phyloP scores from a whole-genome alignment of 2,888 invertebrate species.

The Lasioglossum oenotherae region DNA sequence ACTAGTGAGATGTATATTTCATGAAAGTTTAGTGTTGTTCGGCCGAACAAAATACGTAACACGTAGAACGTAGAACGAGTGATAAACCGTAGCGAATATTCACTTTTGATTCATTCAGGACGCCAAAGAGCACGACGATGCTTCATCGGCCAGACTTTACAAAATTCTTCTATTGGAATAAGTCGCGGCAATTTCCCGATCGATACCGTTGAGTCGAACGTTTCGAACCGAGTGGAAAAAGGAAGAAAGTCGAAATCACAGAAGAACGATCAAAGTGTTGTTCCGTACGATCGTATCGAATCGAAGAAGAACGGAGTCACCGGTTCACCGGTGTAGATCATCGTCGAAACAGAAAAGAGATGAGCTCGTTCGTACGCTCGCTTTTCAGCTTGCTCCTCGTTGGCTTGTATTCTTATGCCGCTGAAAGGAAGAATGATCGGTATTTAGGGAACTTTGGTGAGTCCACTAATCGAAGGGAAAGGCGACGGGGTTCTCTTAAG shows the following conservation, averaged over 20 bases:
- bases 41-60: too few relatives aligned
- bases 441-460: conserved; percentile 75
- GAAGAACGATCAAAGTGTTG: neutral
- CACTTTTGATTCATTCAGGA: neutral
- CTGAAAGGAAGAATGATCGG: conserved; percentile 75
- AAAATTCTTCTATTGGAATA: conserved; percentile 13
- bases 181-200: neutral
- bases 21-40: too few relatives aligned
- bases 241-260: neutral
- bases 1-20: too few relatives aligned
- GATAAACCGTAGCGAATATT: neutral
- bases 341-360: conserved; percentile 46
- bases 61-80: neutral
- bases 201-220: neutral
- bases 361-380: conserved; percentile 55
- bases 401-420: conserved; percentile 34
- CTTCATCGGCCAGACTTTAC: neutral
- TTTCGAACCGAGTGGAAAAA: neutral
- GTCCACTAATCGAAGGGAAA: conserved; percentile 27
- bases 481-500: neutral
- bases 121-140: conserved; percentile 2
- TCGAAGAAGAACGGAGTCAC: conserved; percentile 16
- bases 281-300: neutral
- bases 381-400: conserved; percentile 54
- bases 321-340: conserved; percentile 39